phyloP scores from a whole-genome alignment of 2,888 invertebrate species.

The Altica lythri region DNA sequence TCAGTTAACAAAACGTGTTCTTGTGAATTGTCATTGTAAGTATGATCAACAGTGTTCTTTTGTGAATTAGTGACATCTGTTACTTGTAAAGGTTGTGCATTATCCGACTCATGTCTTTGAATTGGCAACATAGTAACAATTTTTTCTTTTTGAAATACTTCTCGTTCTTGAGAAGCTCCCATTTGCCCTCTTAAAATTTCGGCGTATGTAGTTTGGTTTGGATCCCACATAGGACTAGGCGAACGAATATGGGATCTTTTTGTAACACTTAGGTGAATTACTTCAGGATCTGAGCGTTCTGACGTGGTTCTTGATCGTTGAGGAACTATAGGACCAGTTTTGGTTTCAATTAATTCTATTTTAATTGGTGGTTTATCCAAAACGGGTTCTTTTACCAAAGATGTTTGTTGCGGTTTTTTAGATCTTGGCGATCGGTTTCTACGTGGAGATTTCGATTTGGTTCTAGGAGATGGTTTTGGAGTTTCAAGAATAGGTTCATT shows the following conservation, averaged over 20 bases:
- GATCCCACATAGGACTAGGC: slow-evolving; percentile 74
- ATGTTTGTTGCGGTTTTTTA: slow-evolving; percentile 9
- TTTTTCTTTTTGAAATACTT: slow-evolving; percentile 19
- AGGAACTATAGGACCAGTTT: background rate
- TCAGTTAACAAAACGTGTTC: slow-evolving; percentile 28
- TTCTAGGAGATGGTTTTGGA: slow-evolving; percentile 26
- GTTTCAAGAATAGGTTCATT: slow-evolving; percentile 32
- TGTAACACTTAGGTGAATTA: slow-evolving; percentile 19
- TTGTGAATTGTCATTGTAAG: slow-evolving; percentile 4
- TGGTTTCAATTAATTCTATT: too few relatives aligned
- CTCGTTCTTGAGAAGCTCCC: slow-evolving; percentile 36
- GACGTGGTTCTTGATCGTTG: background rate
- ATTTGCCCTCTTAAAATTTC: slow-evolving; percentile 73
- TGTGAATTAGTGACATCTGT: background rate
- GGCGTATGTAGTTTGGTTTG: slow-evolving; percentile 77
- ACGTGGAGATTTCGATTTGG: slow-evolving; percentile 55
- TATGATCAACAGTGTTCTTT: background rate
- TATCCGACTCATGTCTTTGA: slow-evolving; percentile 12
- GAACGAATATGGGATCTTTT: slow-evolving; percentile 60
- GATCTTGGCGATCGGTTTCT: slow-evolving; percentile 55
- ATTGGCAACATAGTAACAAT: slow-evolving; percentile 6
- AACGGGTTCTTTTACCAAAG: too few relatives aligned
- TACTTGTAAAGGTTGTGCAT: slow-evolving; percentile 12
- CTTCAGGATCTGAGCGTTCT: background rate
- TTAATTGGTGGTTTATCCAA: too few relatives aligned